phyloP scores from a whole-genome alignment of 23 tunicate genomes.

The Ascidia mentula region DNA sequence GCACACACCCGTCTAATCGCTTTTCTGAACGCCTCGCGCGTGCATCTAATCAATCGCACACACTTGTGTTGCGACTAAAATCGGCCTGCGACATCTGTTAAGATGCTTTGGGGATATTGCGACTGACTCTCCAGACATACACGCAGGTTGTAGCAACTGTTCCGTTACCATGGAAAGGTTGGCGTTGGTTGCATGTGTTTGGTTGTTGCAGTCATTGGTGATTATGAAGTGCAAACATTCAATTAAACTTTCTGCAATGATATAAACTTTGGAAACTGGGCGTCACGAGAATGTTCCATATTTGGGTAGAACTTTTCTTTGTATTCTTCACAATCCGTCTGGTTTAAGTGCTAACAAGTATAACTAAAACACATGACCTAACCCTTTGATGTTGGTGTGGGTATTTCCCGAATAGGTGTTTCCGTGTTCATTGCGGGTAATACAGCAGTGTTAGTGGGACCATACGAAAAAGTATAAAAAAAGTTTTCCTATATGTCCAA shows the following conservation, averaged over 20 bases:
- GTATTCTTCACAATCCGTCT: too few relatives aligned
- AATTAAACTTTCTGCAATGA: not conserved
- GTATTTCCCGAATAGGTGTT: too few relatives aligned
- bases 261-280: too few relatives aligned
- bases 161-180: not conserved
- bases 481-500: too few relatives aligned
- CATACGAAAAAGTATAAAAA: too few relatives aligned
- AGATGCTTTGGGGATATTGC: not conserved
- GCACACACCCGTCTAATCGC: constrained; percentile 1
- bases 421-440: too few relatives aligned
- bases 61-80: not conserved
- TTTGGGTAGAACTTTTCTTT: too few relatives aligned
- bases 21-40: not conserved
- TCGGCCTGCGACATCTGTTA: not conserved
- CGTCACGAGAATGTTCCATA: too few relatives aligned
- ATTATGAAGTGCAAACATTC: not conserved
- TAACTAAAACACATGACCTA: too few relatives aligned
- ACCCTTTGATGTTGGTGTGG: too few relatives aligned
- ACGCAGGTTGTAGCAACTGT: not conserved
- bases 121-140: not conserved
- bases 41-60: not conserved
- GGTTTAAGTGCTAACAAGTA: too few relatives aligned
- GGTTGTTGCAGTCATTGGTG: not conserved
- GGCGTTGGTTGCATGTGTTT: not conserved
- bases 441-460: too few relatives aligned